Base-by-base conservation (phyloP, 2,797 vertebrate species). In the Knipowitschia caucasica region DNA sequence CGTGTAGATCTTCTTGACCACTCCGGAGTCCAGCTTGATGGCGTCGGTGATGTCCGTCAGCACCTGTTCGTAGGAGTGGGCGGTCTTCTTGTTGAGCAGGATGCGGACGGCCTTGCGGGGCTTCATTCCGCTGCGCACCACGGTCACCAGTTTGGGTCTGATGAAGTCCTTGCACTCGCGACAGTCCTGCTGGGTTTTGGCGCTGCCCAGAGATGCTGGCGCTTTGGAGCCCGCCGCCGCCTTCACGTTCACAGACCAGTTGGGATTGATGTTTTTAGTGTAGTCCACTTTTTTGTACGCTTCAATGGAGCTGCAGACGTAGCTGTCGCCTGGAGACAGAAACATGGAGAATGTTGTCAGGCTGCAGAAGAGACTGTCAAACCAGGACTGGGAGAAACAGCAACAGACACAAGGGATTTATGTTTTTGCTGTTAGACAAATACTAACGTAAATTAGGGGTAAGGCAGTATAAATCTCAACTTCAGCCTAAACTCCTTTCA, bases 231-330 rank as follows among this genome's bases (percentile, higher is more conserved):
- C 85, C 1, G 84, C 56, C 2, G 85, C 71, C 56, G 93, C 93
- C 85, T 97, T 98, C 47, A 98, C 93, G 1, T 97, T 99, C 76
- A 98, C 94, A 0, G 94, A 98, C 96, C 95, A 99, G 86, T 98
- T 98, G 59, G 95, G 95, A 80, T 95, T 96, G 75, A 98, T 89
- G 31, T 98, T 99, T 90, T 97, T 98, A 14, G 92, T 93, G 81
- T 99, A 99, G 81, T 99, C 94, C 80, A 98, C 78, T 68, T 97
- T 98, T 83, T 98, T 98, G 88, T 93, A 99, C 4, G 94, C 92
- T 70, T 99, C 95, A 4, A 93, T 91, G 38, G 95, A 99, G 73
- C 94, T 94, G 67, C 96, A 99, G 3, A 99, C 93, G 7, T 99
- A 99, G 79, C 95, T 97, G 54, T 95, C 93, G 14, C 94, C 95